A percentile compares a stretch with the other conserved stretches of the same genome.
phyloP scores from a whole-genome alignment of 2,888 invertebrate species.

The Microctonus aethiopoides region DNA sequence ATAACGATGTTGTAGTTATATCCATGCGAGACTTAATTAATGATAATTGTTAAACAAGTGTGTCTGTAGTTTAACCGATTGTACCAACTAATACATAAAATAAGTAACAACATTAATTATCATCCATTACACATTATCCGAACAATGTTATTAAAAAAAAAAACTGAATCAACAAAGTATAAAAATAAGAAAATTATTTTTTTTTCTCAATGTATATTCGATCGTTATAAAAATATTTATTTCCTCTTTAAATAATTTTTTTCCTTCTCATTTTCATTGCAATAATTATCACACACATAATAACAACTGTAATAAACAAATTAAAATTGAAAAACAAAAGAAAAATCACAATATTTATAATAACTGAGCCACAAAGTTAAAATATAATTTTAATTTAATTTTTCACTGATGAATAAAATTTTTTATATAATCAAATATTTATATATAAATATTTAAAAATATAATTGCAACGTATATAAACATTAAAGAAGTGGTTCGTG shows the following conservation, averaged over 20 bases:
- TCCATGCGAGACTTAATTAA: constrained; percentile 13
- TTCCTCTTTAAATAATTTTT: too few species aligned
- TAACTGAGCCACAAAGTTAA: too few species aligned
- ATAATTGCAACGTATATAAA: not conserved
- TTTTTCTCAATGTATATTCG: too few species aligned
- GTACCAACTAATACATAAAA: constrained; percentile 17
- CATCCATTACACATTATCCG: not conserved
- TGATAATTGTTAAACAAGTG: constrained; percentile 11
- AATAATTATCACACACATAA: too few species aligned
- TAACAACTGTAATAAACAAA: too few species aligned
- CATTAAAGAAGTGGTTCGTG: constrained; percentile 14
- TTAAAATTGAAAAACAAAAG: too few species aligned
- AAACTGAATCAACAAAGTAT: constrained; percentile 10
- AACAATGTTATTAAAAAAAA: constrained; percentile 13
- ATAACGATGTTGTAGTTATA: not conserved
- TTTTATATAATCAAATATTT: constrained; percentile 1
- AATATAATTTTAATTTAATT: too few species aligned
- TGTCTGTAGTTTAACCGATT: constrained; percentile 22
- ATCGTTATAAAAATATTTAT: too few species aligned
- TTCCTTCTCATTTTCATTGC: too few species aligned
- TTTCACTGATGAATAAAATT: too few species aligned
- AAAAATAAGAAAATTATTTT: too few species aligned
- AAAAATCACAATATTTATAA: too few species aligned
- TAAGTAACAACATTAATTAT: constrained; percentile 38
- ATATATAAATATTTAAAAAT: constrained; percentile 1